Base-by-base conservation (phyloP, 2,797 vertebrate genomes). In the Ispidina picta region DNA sequence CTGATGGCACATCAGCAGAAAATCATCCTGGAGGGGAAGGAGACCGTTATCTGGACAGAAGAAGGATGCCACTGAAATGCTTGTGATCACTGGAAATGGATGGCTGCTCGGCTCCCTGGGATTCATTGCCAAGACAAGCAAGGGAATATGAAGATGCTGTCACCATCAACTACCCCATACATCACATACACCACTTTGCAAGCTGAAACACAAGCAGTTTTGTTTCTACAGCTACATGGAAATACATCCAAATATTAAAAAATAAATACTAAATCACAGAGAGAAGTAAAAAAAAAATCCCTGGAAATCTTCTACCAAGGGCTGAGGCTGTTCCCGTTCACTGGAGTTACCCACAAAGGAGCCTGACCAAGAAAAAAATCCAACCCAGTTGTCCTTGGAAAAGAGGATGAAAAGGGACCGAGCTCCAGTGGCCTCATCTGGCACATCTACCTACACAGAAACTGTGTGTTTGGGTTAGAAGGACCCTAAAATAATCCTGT, bases 341-440 rank as follows among this genome's bases (percentile, higher is more conserved):
- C 21, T 14, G 2, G 16, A 70, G 48, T 76, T 39, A 73, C 16
- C 41, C 26, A 66, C 39, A 60, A 33, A 66, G 25, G 15, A 74
- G 23, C 41, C 41, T 76, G 15, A 41, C 43, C 31, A 75, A 83
- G 25, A 3, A 16, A 39, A 72, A 12, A 73, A 12, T 5, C 3
- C 29, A 12, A 6, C 3, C 29, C 33, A 75, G 10, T 1, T 29
- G 9, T 46, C 35, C 25, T 69, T 63, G 0, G 0, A 49, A 63
- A 73, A 70, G 48, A 49, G 1, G 3, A 72, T 17, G 13, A 72
- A 72, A 80, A 31, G 6, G 0, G 0, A 10, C 22, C 22, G 23
- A 52, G 44, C 51, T 68, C 43, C 9, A 1, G 17, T 1, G 3
- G 69, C 41, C 39, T 62, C 0, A 0, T 23, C 28, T 64, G 56